Conservation (phyloP, 2,113 vertebrate genomes). For the Austrofundulus limnaeus region DNA sequence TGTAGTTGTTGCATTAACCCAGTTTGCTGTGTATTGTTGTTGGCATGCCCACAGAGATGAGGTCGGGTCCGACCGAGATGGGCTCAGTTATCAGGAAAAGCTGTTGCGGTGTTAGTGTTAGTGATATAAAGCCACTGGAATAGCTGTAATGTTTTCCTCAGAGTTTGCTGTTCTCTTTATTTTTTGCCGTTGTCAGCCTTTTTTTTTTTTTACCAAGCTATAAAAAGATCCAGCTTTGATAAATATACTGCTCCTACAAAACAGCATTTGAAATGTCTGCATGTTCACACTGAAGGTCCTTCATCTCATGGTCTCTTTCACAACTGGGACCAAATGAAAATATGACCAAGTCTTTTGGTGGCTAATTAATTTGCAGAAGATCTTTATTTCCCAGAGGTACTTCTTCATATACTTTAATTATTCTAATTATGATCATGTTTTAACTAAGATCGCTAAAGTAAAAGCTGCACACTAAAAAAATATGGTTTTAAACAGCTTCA, state of each 20-base stretch:
- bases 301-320: constrained; percentile 24
- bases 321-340: constrained; percentile 53
- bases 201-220: constrained; percentile 44
- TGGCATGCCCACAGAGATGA: constrained; percentile 36
- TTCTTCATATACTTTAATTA: constrained; percentile 71
- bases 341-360: constrained; percentile 52
- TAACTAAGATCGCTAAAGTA: constrained; percentile 49
- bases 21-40: constrained; percentile 41
- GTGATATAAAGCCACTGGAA: constrained; percentile 35
- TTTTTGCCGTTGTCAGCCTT: constrained; percentile 23
- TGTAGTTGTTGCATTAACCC: constrained; percentile 52
- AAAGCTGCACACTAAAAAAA: not conserved
- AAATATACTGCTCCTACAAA: constrained; percentile 41
- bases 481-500: too few species aligned
- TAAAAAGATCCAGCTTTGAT: constrained; percentile 63
- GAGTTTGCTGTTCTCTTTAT: constrained; percentile 45
- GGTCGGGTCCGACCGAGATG: constrained; percentile 20
- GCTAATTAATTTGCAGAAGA: constrained; percentile 72
- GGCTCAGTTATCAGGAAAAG: constrained; percentile 30
- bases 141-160: constrained; percentile 44
- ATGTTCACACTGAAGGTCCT: constrained; percentile 42
- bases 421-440: constrained; percentile 63
- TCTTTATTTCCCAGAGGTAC: constrained; percentile 62
- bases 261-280: constrained; percentile 36
- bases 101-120: constrained; percentile 33